These are phyloP conservation scores for Greenwoodochromis staneri DNA, from an alignment of 2,113 vertebrate species.

Conservation along the genomic window DNA sequence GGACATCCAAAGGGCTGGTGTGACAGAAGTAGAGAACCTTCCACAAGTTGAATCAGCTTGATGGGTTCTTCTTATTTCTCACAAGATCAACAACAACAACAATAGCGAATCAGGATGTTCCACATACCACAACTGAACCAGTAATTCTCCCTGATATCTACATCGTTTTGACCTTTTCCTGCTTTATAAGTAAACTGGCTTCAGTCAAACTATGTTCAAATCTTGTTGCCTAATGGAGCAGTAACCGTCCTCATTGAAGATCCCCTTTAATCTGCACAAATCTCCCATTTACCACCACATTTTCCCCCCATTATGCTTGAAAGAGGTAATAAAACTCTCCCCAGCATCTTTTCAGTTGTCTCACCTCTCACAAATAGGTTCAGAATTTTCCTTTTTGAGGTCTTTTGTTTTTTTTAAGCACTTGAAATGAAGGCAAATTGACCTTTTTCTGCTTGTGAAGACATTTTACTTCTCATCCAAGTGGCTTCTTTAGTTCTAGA, in stretches of 20 bases:
- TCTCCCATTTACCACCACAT: not conserved
- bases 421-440: accelerated
- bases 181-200: not conserved
- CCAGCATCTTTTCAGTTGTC: not conserved
- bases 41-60: not conserved
- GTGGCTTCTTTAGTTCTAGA: not conserved
- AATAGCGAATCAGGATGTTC: accelerated
- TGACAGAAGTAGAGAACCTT: not conserved
- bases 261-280: not conserved
- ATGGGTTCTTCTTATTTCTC: not conserved
- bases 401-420: not conserved
- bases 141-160: not conserved
- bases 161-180: not conserved
- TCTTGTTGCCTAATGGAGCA: not conserved
- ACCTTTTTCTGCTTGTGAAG: not conserved
- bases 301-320: not conserved
- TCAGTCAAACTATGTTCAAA: not conserved
- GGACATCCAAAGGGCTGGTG: not conserved
- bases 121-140: not conserved
- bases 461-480: not conserved
- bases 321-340: accelerated
- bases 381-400: not conserved
- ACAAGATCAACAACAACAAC: not conserved
- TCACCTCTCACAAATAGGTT: not conserved
- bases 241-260: no score